Evolutionary conservation across 2,888 invertebrate species (phyloP), one percentile per base, ranked within the genome.

Genomic region (Agrochola lychnidis): DNA sequence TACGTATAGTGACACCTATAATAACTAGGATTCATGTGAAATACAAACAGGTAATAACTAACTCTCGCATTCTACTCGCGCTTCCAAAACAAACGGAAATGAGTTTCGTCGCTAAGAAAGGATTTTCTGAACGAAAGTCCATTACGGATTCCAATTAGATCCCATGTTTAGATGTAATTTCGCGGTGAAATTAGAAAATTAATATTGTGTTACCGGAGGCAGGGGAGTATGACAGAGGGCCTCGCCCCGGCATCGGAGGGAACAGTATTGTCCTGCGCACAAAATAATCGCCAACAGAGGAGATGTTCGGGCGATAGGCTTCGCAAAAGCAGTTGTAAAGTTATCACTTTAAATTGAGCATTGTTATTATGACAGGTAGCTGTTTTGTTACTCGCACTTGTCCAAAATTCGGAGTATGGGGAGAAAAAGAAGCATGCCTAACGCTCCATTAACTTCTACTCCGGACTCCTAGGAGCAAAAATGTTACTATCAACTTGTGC

Each of bases 131-230:
- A 91, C 91, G 89, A 90, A 91, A 90, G 90, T 87, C 90, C 84
- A 90, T 93, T 92, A 92, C 90, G 90, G 89, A 92, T 92, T 92
- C 88, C 91, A 92, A 92, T 93, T 93, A 91, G 90, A 91, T 90
- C 86, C 88, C 87, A 89, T 92, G 91, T 91, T 93, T 92, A 91
- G 90, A 92, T 92, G 90, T 93, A 91, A 93, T 93, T 93, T 90
- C 87, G 86, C 81, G 79, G 88, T 83, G 87, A 90, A 93, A 93
- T 93, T 92, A 92, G 89, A 92, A 93, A 93, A 93, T 91, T 89
- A 91, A 92, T 91, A 91, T 92, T 89, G 89, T 89, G 87, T 83
- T 85, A 82, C 84, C 70, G 76, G 71, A 82, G 84, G 76, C 42
- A 57, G 64, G 71, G 63, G 82, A 57, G 70, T 71, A 45, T 64